Percentiles rank a stretch among this genome's conserved stretches.
Evolutionary conservation across 1,140 invertebrate genomes (phyloP).

Genomic region (Drosophila gunungcola): DNA sequence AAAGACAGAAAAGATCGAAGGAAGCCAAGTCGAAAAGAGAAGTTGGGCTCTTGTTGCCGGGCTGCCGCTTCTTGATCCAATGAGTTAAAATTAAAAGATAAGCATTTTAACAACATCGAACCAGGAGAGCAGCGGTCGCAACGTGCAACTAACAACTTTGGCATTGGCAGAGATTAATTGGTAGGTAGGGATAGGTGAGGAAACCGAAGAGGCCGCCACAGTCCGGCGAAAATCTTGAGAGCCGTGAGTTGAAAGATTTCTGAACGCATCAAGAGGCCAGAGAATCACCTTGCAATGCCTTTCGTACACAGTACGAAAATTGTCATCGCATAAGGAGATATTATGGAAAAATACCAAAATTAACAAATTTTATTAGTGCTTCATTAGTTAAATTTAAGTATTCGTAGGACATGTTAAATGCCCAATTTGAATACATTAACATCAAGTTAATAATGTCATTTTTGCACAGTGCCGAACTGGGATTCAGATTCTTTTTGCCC

Average conservation of each 20-base stretch:
- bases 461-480: constrained; percentile 18
- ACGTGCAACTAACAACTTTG: constrained; percentile 84
- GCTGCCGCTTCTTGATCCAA: constrained; percentile 75
- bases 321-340: neutral
- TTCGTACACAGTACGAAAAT: constrained; percentile 14
- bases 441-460: neutral
- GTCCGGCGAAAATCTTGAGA: constrained; percentile 60
- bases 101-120: constrained; percentile 80
- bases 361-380: neutral
- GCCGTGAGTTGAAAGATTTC: constrained; percentile 79
- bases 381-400: neutral
- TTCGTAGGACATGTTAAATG: neutral
- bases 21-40: constrained; percentile 34
- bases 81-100: constrained; percentile 84
- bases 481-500: constrained; percentile 34
- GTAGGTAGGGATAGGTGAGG: constrained; percentile 79
- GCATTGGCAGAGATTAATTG: constrained; percentile 84
- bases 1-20: constrained; percentile 31
- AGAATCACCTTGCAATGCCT: constrained; percentile 74
- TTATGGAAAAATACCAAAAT: too few relatives aligned
- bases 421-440: neutral
- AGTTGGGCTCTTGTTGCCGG: constrained; percentile 62
- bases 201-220: constrained; percentile 31
- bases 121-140: constrained; percentile 53
- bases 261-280: constrained; percentile 68